Base-by-base conservation (phyloP, 2,888 invertebrate genomes). In the Chrysomela aeneicollis region DNA sequence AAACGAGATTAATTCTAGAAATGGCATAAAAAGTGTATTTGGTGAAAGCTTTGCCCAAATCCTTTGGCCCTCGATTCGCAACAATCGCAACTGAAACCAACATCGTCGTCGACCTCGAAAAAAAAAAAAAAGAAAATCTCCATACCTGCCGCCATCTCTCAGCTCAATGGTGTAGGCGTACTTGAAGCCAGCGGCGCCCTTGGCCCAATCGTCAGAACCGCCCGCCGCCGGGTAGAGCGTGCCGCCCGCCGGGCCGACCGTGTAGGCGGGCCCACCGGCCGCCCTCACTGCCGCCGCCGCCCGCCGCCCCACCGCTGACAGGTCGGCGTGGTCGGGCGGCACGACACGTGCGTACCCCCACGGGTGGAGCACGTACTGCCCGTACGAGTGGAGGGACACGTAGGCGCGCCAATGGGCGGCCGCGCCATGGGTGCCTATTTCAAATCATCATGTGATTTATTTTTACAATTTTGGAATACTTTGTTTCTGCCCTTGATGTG, bases 141-240 rank as follows among this genome's bases (percentile, higher is more conserved):
- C n/a, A n/a, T n/a, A 71, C 61, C 87, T 86, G 0, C 95, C 95
- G 0, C 87, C 90, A 81, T 96, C 97, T 59, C 94, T 87, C 59
- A 97, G 86, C 84, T 97, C 97, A 62, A 97, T 86, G 0, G 96
- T 96, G 83, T 92, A 97, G 1, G 95, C 84, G 79, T 95, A 97
- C 79, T 94, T 95, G 69, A 97, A 90, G 42, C 88, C 88, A 8
- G 90, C 88, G 46, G 87, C 85, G 0, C 92, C 93, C 82, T 96
- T 95, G 6, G 95, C 96, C 94, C 95, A 97, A 81, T 97, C 96
- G 75, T 94, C 93, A 0, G 93, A 92, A 12, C 93, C 93, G 1
- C 94, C 94, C 30, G 92, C 84, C 1, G 92, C 92, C 0, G 94
- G 90, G 79, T 94, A 94, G 1, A 94, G 84, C 0, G 91, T 87